phyloP scores from a whole-genome alignment of 2,113 vertebrate species.

The Pelecanus crispus region DNA sequence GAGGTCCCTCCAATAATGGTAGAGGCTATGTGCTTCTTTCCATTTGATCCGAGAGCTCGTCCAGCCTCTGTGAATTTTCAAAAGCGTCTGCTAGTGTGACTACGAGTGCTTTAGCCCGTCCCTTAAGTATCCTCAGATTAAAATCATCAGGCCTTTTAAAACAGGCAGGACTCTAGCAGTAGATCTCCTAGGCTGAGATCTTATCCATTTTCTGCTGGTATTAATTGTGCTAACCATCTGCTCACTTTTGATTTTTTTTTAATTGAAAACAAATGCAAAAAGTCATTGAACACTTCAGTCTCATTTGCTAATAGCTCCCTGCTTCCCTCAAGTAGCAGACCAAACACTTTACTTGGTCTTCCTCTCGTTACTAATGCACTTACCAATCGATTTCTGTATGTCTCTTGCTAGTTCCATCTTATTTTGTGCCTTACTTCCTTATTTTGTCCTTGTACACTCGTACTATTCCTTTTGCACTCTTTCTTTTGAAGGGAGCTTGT shows the following conservation, averaged over 20 bases:
- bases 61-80: neutral
- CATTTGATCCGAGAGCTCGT: accelerated
- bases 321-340: constrained; percentile 50
- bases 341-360: neutral
- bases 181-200: constrained; percentile 38
- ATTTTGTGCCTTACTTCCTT: neutral
- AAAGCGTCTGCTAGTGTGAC: neutral
- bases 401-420: neutral
- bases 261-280: constrained; percentile 57
- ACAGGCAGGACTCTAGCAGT: neutral
- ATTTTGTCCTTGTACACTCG: neutral
- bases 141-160: constrained; percentile 4
- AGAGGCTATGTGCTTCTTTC: neutral
- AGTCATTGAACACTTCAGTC: constrained; percentile 61
- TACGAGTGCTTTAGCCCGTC: neutral
- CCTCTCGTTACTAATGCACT: neutral
- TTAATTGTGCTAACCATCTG: constrained; percentile 56
- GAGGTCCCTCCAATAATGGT: accelerated
- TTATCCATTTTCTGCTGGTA: constrained; percentile 27
- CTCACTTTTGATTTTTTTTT: constrained; percentile 39
- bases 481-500: neutral
- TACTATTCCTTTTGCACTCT: neutral
- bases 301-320: constrained; percentile 64
- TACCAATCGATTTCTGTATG: neutral
- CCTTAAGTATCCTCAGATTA: constrained; percentile 19